Evolutionary conservation across 2,113 vertebrate species (phyloP).

Genomic region (Bambusicola thoracicus): DNA sequence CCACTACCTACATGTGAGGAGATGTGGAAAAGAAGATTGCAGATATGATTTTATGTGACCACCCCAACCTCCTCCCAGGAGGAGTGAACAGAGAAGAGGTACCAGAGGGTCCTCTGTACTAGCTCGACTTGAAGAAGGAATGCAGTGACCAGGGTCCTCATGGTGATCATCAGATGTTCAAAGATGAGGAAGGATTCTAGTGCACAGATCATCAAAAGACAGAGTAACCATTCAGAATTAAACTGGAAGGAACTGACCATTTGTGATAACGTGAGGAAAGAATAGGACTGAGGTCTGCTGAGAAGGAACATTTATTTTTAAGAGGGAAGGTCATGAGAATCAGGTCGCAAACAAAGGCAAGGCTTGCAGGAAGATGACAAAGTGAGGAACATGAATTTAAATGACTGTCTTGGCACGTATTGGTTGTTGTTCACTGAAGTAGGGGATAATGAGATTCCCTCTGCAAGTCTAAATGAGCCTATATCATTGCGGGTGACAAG

Average conservation of each 20-base stretch:
- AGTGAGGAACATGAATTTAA: constrained; percentile 35
- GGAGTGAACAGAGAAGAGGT: neutral
- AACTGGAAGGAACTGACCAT: neutral
- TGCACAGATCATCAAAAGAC: neutral
- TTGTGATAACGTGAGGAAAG: constrained; percentile 31
- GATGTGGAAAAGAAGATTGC: neutral
- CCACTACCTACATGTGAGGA: neutral
- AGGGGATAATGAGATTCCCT: neutral
- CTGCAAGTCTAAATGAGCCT: neutral
- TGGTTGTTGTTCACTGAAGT: neutral
- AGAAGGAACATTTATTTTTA: constrained; percentile 20
- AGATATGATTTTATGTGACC: neutral
- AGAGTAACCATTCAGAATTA: neutral
- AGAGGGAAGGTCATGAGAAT: constrained; percentile 51
- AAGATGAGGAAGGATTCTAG: neutral
- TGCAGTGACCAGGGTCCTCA: neutral
- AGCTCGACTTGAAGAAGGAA: neutral
- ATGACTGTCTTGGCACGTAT: neutral
- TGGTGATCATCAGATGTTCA: neutral
- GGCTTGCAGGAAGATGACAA: constrained; percentile 27
- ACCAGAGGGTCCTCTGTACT: neutral
- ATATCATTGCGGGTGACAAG: neutral
- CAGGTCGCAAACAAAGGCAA: constrained; percentile 15
- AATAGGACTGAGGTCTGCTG: constrained; percentile 1
- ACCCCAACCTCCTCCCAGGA: neutral